These are phyloP conservation scores for Hecatera dysodea DNA, from an alignment of 2,888 invertebrate species.

Conservation along the genomic window DNA sequence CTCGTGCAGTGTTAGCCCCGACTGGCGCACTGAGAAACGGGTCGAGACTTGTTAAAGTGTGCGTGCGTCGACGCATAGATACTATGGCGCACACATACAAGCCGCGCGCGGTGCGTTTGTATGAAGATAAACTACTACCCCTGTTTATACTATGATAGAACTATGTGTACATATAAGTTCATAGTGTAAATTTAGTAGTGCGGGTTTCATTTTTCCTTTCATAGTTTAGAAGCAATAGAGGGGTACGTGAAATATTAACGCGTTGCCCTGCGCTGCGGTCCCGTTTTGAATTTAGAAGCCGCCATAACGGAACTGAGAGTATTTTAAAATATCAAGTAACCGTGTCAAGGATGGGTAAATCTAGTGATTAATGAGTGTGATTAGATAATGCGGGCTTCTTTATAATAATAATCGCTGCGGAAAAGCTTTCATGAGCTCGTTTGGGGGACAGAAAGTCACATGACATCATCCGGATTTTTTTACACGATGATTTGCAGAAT, in stretches of 20 bases:
- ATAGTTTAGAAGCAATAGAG: conserved; percentile 71
- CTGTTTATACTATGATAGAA: too few relatives aligned
- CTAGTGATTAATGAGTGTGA: conserved; percentile 46
- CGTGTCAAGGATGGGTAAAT: conserved; percentile 46
- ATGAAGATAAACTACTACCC: too few relatives aligned
- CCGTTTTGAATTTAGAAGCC: conserved; percentile 50
- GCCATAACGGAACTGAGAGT: conserved; percentile 52
- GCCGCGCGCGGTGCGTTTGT: too few relatives aligned
- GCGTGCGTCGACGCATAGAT: too few relatives aligned
- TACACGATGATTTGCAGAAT: conserved; percentile 16
- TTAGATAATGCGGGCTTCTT: conserved; percentile 36
- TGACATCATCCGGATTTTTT: conserved; percentile 32
- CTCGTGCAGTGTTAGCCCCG: too few relatives aligned
- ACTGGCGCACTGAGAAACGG: too few relatives aligned
- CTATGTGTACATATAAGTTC: conserved; percentile 60
- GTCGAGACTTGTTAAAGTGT: too few relatives aligned
- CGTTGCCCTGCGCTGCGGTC: conserved; percentile 50
- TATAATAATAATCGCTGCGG: conserved; percentile 12
- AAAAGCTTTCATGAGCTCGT: conserved; percentile 30
- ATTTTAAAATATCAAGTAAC: conserved; percentile 66
- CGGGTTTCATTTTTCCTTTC: conserved; percentile 70
- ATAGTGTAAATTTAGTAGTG: conserved; percentile 63
- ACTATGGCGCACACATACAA: too few relatives aligned
- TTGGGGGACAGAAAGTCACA: conserved; percentile 23
- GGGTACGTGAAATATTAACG: conserved; percentile 73